Percentiles rank a stretch among this genome's conserved stretches.
Evolutionary conservation across 1,140 invertebrate species (phyloP).

Genomic region (Rhopalosiphum padi): DNA sequence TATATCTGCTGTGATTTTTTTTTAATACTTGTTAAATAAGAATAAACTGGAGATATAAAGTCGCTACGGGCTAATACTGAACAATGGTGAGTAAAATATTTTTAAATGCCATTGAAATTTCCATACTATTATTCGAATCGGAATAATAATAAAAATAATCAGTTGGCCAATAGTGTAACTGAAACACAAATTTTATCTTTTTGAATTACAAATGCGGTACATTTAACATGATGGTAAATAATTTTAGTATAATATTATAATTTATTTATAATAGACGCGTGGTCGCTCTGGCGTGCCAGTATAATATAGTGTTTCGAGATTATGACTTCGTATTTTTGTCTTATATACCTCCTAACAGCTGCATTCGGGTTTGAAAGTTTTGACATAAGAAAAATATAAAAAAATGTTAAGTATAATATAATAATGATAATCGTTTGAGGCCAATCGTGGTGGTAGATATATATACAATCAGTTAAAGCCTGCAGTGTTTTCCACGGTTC

Average conservation of each 20-base stretch:
- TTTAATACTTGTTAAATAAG: background rate
- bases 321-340: background rate
- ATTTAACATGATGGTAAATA: background rate
- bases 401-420: background rate
- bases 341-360: background rate
- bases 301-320: background rate
- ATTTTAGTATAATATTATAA: background rate
- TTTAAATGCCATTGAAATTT: background rate
- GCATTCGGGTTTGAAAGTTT: background rate
- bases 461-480: background rate
- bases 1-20: too few relatives aligned
- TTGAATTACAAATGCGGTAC: background rate
- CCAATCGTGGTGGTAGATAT: background rate
- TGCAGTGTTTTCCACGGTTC: slow-evolving; percentile 16
- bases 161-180: background rate
- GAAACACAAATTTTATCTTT: background rate
- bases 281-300: background rate
- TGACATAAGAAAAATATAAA: background rate
- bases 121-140: background rate
- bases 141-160: background rate
- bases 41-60: background rate
- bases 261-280: background rate
- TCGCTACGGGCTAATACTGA: background rate
- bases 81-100: background rate
- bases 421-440: slow-evolving; percentile 6